Evolutionary conservation across 2,888 invertebrate species (phyloP), one percentile per base, ranked within the genome.

Genomic region (Dilophus febrilis): DNA sequence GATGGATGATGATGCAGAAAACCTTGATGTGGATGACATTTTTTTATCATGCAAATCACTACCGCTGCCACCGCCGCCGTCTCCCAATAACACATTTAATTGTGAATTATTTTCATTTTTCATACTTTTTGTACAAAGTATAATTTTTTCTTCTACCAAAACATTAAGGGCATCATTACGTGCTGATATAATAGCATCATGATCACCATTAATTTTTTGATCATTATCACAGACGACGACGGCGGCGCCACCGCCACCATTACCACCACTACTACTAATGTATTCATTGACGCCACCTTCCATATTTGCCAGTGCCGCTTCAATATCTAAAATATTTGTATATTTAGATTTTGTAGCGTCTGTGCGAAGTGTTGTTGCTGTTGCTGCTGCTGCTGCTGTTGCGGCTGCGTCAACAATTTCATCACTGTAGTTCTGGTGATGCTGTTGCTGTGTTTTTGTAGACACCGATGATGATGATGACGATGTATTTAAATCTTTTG

Each of bases 241-340:
- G n/a, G n/a, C n/a, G n/a, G n/a, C n/a, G n/a, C n/a, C n/a, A n/a
- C n/a, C n/a, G n/a, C n/a, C n/a, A n/a, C n/a, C n/a, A n/a, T n/a
- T n/a, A n/a, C n/a, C n/a, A n/a, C n/a, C n/a, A 49, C 27, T 55
- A 55, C 45, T 56, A 35, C 40, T 48, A 61, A 63, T 1, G 63
- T 64, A 51, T 64, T 65, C 41, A 61, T 54, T 48, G 61, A 64
- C 47, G 64, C 64, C 39, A 10, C 70, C 70, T 47, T 71, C 71
- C 77, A 78, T 77, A 57, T 77, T 74, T 33, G 77, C 77, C 30
- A 78, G 61, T 44, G 74, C 76, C 39, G 77, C 77, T 58, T 78
- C 78, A 45, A 78, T 77, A 53, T 74, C 73, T 37, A 71, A 66
- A 52, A 74, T 65, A 51, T 68, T 67, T 54, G 71, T 68, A 50